A percentile compares a stretch with the other conserved stretches of the same genome.
These are phyloP conservation scores for Mesocentrotus franciscanus DNA, from an alignment of 53 echinoderm and acorn worm species.

Conservation along the genomic window DNA sequence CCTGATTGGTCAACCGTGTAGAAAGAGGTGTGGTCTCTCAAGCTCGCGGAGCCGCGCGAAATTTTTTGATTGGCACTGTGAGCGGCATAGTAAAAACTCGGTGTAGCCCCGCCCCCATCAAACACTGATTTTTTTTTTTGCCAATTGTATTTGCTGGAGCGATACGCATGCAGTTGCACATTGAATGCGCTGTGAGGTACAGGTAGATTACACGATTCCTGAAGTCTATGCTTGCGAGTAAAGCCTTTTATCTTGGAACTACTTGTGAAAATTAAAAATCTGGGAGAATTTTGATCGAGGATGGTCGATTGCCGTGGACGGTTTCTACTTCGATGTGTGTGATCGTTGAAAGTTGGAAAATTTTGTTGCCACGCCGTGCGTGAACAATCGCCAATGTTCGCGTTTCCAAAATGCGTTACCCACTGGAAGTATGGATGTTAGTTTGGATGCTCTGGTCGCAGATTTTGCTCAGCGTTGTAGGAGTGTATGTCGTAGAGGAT, in stretches of 20 bases:
- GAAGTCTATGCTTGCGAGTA: neutral
- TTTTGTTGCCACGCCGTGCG: conserved; percentile 61
- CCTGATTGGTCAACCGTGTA: conserved; percentile 48
- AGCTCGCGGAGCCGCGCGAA: conserved; percentile 44
- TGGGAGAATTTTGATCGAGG: neutral
- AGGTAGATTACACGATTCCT: conserved; percentile 27
- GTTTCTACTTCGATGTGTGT: conserved; percentile 28
- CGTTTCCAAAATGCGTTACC: conserved; percentile 60
- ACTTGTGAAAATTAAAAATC: conserved; percentile 28
- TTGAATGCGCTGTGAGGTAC: neutral
- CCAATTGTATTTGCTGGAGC: conserved; percentile 6
- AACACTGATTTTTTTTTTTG: conserved; percentile 52
- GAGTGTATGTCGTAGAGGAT: conserved; percentile 58
- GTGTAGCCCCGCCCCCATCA: conserved; percentile 59
- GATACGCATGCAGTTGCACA: conserved; percentile 36
- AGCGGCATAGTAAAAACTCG: conserved; percentile 45
- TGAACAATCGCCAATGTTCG: conserved; percentile 64
- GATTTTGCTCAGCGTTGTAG: conserved; percentile 35
- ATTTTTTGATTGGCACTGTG: conserved; percentile 35
- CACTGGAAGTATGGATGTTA: conserved; percentile 69
- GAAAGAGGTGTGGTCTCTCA: conserved; percentile 44
- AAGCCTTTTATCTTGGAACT: conserved; percentile 36
- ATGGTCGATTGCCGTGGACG: conserved; percentile 5
- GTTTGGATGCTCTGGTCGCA: conserved; percentile 55
- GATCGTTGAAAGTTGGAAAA: conserved; percentile 50